Base-by-base conservation (phyloP, 2,113 vertebrate genomes). In the Mesembrinibis cayennensis region DNA sequence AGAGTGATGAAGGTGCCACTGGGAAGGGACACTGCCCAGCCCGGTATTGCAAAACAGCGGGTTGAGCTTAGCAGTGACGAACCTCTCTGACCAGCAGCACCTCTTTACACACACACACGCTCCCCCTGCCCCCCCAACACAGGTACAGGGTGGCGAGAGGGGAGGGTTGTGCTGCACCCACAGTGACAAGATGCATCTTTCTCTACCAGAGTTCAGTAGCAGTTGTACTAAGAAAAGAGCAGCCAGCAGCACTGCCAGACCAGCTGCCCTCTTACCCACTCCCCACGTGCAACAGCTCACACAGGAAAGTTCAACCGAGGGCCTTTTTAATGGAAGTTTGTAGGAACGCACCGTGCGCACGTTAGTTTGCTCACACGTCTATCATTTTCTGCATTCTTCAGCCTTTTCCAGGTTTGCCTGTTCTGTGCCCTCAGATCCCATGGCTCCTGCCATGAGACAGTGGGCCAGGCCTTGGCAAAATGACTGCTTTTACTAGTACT, bases 261-360 rank as follows among this genome's bases (percentile, higher is more conserved):
- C 72, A 10, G 42, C 70, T 63, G 50, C 55, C 40, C 45, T 13
- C 58, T 32, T 5, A 29, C 53, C 38, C 7, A 0, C 72, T n/a
- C 29, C 53, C 58, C 1, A 0, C 1, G 13, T 21, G 47, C 72
- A 55, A 59, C 63, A 83, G 76, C 45, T 87, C 61, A 78, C 2
- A 0, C 72, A 72, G 56, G 10, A 7, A 49, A 18, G 27, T 69
- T 85, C 72, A 87, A 2, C 29, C 91, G 89, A 91, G 87, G 61
- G n/a, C 45, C 25, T 78, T 72, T 96, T 96, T 96, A 96, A 95
- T 96, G 81, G 56, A 42, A 32, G 52, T 62, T 30, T 65, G 47
- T 4, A 67, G 65, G 85, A 73, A 74, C 83, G 78, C 45, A 8
- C 59, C 1, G 0, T 8, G 40, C 32, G 0, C 72, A 58, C 63